Evolutionary conservation across 2,888 invertebrate species (phyloP).

Genomic region (Drosophila picticornis): DNA sequence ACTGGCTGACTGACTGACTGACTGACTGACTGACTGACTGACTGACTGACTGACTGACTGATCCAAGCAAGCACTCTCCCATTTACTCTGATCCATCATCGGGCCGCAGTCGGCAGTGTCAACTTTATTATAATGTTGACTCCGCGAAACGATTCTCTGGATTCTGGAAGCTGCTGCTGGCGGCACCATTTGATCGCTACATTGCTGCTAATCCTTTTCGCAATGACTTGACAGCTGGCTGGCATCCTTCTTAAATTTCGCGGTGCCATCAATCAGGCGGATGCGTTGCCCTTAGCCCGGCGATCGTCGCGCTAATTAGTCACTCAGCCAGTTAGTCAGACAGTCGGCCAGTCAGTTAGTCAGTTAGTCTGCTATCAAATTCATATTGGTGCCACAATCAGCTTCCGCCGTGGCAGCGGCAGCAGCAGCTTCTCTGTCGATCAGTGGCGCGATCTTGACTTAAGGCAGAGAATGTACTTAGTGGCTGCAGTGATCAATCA

Average conservation of each 20-base stretch:
- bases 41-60: slow-evolving; percentile 10
- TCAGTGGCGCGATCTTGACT: slow-evolving; percentile 49
- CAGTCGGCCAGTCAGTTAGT: slow-evolving; percentile 12
- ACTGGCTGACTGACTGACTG: neutral
- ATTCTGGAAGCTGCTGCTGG: slow-evolving; percentile 61
- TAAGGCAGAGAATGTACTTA: slow-evolving; percentile 59
- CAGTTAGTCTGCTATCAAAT: slow-evolving; percentile 39
- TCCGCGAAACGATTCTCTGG: slow-evolving; percentile 7
- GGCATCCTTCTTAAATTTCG: slow-evolving; percentile 84
- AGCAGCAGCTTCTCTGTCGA: slow-evolving; percentile 38
- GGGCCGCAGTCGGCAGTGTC: slow-evolving; percentile 72
- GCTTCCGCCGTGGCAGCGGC: slow-evolving; percentile 50
- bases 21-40: neutral
- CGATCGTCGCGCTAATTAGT: slow-evolving; percentile 79
- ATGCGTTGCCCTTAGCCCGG: slow-evolving; percentile 54
- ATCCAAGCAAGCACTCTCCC: slow-evolving; percentile 22
- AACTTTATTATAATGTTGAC: slow-evolving; percentile 74
- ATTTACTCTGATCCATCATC: slow-evolving; percentile 79
- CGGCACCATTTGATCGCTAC: slow-evolving; percentile 83
- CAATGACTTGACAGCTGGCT: slow-evolving; percentile 84
- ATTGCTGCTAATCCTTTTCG: slow-evolving; percentile 83
- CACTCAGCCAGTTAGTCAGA: slow-evolving; percentile 57
- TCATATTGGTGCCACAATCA: slow-evolving; percentile 33
- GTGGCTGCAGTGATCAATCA: slow-evolving; percentile 79
- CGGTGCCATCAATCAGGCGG: slow-evolving; percentile 84